Percentiles rank a stretch among this genome's conserved stretches.
Conservation (phyloP, 1,140 invertebrate species). For the Andricus grossulariae region DNA sequence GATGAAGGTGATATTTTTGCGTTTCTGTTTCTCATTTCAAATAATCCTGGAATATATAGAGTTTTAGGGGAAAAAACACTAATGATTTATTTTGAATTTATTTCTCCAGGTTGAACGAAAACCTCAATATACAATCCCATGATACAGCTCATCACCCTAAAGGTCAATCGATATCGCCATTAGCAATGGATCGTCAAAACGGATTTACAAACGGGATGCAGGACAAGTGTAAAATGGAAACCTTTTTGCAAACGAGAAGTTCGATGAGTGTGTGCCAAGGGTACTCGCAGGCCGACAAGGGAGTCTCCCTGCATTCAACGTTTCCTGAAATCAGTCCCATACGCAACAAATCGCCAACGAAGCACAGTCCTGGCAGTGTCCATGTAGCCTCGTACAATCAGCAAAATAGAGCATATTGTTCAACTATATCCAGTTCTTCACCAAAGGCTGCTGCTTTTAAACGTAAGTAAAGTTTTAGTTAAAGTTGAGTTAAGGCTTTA, state of each 20-base stretch:
- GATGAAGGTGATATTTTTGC: no score
- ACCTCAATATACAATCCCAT: constrained; percentile 62
- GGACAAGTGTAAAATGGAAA: constrained; percentile 67
- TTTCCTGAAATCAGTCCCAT: constrained; percentile 67
- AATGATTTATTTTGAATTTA: constrained; percentile 30
- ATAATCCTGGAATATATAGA: no score
- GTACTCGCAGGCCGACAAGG: constrained; percentile 69
- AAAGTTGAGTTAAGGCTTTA: no score
- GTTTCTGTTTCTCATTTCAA: no score
- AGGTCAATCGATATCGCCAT: constrained; percentile 72
- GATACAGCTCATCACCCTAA: constrained; percentile 59
- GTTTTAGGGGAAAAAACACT: background rate
- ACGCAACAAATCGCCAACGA: constrained; percentile 52
- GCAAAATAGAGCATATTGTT: constrained; percentile 65
- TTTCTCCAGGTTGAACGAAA: constrained; percentile 67
- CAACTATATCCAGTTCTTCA: constrained; percentile 60
- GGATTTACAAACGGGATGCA: constrained; percentile 70
- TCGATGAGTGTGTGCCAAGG: constrained; percentile 57
- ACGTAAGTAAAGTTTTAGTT: constrained; percentile 46
- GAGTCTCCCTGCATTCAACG: constrained; percentile 51
- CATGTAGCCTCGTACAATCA: constrained; percentile 62
- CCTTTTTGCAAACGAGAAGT: constrained; percentile 61
- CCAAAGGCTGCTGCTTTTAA: constrained; percentile 56
- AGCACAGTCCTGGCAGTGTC: constrained; percentile 57
- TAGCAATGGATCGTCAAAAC: constrained; percentile 73